Base-by-base conservation (phyloP, 2,113 vertebrate genomes). In the Nematolebias whitei region DNA sequence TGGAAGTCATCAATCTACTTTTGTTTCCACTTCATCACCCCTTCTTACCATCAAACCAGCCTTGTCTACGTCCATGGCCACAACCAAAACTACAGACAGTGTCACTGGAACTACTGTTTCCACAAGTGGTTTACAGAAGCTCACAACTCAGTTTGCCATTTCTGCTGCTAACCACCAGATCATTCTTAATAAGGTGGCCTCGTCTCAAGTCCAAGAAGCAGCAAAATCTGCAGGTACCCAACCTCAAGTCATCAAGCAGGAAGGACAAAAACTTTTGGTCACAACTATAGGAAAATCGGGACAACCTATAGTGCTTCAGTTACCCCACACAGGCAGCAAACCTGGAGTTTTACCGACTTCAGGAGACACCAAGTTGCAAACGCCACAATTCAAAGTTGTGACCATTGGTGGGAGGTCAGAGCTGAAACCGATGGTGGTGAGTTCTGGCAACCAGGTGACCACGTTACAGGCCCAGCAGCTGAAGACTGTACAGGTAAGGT, bases 251-350 rank as follows among this genome's bases (percentile, higher is more conserved):
- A 91, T 97, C 83, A 98, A 97, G 68, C 95, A 94, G 0, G 97
- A 98, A 1, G 95, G 96, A 66, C 97, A 99, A 68, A 98, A 99
- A 84, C 92, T 99, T 38, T 92, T 98, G 80, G 94, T 99, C 22
- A 96, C 96, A 0, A 89, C 96, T 54, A 87, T 98, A 64, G 94
- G 96, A 76, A 99, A 98, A 87, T 87, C 94, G 12, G 95, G 96
- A 41, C 96, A 96, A 50, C 96, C 96, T 15, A 94, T 99, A 61
- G 93, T 98, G 79, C 83, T 99, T 73, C 92, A 97, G 26, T 68
- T 99, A 39, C 96, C 97, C 47, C 95, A 96, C 86, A 40, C 84
- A 0, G 93, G 87, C 78, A 89, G 88, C 85, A 98, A 97, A 85
- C 78, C 93, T 0, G 74, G 89, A 1, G n/a, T 85, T 5, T 86